Base-by-base conservation (phyloP, 2,888 invertebrate species). In the Mythimna vitellina region DNA sequence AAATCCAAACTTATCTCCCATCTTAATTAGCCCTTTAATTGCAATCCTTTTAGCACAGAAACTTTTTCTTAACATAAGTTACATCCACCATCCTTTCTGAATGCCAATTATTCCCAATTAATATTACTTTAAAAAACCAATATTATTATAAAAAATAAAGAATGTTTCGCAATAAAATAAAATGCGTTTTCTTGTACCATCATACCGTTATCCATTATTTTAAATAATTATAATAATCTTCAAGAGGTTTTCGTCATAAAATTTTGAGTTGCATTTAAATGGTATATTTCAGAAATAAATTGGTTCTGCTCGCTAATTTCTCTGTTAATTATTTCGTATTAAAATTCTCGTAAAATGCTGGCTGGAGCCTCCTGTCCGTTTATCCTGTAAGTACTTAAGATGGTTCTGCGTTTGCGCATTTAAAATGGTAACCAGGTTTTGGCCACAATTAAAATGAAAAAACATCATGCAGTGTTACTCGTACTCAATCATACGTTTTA, bases 281-380 rank as follows among this genome's bases (percentile, higher is more conserved):
- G 63, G 57, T 65, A 22, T 35, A 65, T 77, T 69, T 70, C 53
- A 42, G 25, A 77, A 70, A 65, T 58, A 70, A 69, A 67, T 80
- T 73, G 81, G 35, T 67, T 73, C 22, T 73, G 73, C 49, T 49
- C 10, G n/a, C 67, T 77, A 82, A 76, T 76, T 73, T 73, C 58
- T 73, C 66, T 58, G 68, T 80, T 74, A 83, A 80, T 80, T 83
- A 65, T 67, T 77, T 76, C 25, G n/a, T 62, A 74, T 82, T 77
- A 70, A 70, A 53, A 29, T 67, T 77, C 65, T 83, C 73, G 73
- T 77, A 70, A 83, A 82, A 67, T 57, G 9, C n/a, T 67, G 54
- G 71, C 78, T 57, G 56, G 60, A 32, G 42, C 29, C 73, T 42
- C 61, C 38, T 71, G 61, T 81, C 38, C 35, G 42, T 65, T 71